These are phyloP conservation scores for Lypha dubia DNA, from an alignment of 2,888 invertebrate species.

Conservation along the genomic window DNA sequence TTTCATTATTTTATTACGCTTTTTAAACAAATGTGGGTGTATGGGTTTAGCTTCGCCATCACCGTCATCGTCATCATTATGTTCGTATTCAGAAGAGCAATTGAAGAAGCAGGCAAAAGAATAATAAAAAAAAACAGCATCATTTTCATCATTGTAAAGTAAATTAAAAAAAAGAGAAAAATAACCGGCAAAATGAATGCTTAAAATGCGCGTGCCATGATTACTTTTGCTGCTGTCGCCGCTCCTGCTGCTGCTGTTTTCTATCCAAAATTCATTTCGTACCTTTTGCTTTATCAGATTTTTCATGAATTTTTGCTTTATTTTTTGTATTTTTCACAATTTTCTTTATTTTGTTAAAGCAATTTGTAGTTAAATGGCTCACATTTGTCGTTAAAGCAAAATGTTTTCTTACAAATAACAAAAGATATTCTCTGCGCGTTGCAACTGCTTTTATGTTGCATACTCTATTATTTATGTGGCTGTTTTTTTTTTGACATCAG, in stretches of 20 bases:
- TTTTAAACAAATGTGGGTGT: neutral
- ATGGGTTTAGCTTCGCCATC: slow-evolving; percentile 14
- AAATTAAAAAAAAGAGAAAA: slow-evolving; percentile 7
- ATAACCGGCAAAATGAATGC: slow-evolving; percentile 28
- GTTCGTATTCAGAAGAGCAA: too few species aligned
- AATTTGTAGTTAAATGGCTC: slow-evolving; percentile 71
- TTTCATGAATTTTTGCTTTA: slow-evolving; percentile 25
- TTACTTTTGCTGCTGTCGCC: slow-evolving; percentile 23
- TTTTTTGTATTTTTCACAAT: neutral
- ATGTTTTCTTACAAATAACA: slow-evolving; percentile 52
- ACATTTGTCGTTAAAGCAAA: slow-evolving; percentile 65
- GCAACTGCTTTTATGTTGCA: slow-evolving; percentile 9
- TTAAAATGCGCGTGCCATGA: slow-evolving; percentile 56
- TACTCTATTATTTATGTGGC: neutral
- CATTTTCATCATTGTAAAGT: slow-evolving; percentile 49
- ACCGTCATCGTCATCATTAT: too few species aligned
- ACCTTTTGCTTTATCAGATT: slow-evolving; percentile 11
- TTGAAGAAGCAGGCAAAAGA: slow-evolving; percentile 3
- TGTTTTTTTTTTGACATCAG: neutral
- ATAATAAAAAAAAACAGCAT: slow-evolving; percentile 19
- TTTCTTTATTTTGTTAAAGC: slow-evolving; percentile 57
- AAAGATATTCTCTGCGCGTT: slow-evolving; percentile 27
- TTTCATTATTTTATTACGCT: neutral
- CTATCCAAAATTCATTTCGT: neutral
- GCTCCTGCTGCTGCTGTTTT: slow-evolving; percentile 2